These are phyloP conservation scores for Rutilus rutilus DNA, from an alignment of 2,113 vertebrate genomes.

Conservation along the genomic window DNA sequence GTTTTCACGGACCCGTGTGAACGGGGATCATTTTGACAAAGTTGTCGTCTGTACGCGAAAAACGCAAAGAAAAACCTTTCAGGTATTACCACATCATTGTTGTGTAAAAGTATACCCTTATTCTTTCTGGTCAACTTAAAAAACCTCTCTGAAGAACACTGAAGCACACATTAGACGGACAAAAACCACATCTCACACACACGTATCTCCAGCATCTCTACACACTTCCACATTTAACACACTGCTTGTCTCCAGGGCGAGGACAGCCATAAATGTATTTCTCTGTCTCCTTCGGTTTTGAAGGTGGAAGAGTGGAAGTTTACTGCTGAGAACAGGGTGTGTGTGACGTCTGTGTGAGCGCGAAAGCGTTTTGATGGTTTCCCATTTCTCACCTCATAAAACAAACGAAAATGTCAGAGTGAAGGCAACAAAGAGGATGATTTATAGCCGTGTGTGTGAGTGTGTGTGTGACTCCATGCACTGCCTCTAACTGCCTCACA, in stretches of 20 bases:
- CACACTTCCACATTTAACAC: not conserved
- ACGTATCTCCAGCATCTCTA: not conserved
- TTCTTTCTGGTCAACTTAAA: not conserved
- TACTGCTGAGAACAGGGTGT: not conserved
- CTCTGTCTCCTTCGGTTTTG: not conserved
- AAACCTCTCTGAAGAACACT: not conserved
- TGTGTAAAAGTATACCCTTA: not conserved
- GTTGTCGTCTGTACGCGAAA: too few species aligned
- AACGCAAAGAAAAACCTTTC: too few species aligned
- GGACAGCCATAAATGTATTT: not conserved
- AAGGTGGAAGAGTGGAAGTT: conserved; percentile 25
- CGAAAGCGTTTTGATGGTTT: conserved; percentile 16
- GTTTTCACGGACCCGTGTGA: too few species aligned
- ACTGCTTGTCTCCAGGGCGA: not conserved
- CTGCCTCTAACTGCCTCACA: conserved; percentile 1
- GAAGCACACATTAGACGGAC: not conserved
- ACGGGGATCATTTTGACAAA: too few species aligned
- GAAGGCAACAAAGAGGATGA: conserved; percentile 28
- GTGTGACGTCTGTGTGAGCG: conserved; percentile 4
- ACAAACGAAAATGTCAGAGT: conserved; percentile 25
- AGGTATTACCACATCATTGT: too few species aligned
- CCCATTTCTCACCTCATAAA: conserved; percentile 40
- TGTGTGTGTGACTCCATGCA: not conserved
- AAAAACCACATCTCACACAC: not conserved
- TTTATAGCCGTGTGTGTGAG: conserved; percentile 32